Conservation (phyloP, 1,140 invertebrate genomes). For the Brachionus calyciflorus region DNA sequence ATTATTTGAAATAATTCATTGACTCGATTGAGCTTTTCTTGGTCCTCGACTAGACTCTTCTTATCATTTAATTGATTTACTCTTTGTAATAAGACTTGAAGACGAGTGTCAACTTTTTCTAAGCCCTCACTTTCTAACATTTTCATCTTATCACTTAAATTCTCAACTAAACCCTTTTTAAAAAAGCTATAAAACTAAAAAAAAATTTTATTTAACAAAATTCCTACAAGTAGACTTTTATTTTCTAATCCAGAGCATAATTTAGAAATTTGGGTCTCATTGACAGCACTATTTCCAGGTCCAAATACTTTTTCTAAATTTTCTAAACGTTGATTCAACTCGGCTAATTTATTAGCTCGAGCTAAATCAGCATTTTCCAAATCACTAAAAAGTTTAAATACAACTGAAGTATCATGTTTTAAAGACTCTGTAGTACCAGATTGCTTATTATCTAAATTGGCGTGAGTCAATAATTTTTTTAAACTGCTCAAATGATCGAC, state of each 20-base stretch:
- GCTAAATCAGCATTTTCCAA: conserved; percentile 31
- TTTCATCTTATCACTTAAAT: conserved; percentile 1
- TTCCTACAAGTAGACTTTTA: neutral
- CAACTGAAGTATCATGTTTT: conserved; percentile 33
- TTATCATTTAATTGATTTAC: conserved; percentile 31
- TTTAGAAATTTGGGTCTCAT: neutral
- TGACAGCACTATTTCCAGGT: conserved; percentile 2
- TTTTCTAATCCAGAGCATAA: conserved; percentile 11
- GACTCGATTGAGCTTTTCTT: conserved; percentile 26
- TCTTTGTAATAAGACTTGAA: neutral
- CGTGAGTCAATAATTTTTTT: neutral
- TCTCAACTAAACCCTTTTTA: conserved; percentile 3
- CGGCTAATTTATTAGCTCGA: conserved; percentile 15
- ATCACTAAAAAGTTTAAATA: conserved; percentile 33
- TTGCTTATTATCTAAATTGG: neutral
- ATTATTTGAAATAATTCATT: conserved; percentile 42
- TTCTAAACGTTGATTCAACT: conserved; percentile 7
- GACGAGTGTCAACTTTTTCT: conserved; percentile 5
- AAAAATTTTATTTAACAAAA: neutral
- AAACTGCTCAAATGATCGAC: conserved; percentile 12
- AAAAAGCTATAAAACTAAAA: neutral
- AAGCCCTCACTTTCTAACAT: neutral
- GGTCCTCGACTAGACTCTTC: conserved; percentile 31
- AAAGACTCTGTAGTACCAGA: neutral
- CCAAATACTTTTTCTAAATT: conserved; percentile 45